phyloP scores from a whole-genome alignment of 2,113 vertebrate species.

The Sarotherodon lohbergeri region DNA sequence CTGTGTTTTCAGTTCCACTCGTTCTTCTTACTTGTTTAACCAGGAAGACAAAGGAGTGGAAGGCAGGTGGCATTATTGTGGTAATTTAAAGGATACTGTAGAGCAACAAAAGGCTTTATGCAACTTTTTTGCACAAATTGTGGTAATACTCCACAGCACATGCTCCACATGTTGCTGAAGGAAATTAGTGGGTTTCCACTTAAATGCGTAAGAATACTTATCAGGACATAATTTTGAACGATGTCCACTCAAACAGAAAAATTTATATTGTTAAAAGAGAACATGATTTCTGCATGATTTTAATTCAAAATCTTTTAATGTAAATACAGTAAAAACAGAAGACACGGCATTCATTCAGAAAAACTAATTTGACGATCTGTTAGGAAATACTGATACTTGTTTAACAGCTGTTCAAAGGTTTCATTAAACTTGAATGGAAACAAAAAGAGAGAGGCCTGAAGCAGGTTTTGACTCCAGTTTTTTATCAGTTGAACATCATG shows the following conservation, averaged over 20 bases:
- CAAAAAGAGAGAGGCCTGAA: background rate
- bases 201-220: background rate
- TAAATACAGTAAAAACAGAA: background rate
- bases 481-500: slow-evolving; percentile 28
- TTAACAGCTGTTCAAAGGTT: background rate
- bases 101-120: background rate
- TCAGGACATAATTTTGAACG: background rate
- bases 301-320: background rate
- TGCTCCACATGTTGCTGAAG: background rate
- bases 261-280: background rate
- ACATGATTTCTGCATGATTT: background rate
- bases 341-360: background rate
- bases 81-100: accelerated
- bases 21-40: background rate
- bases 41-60: background rate
- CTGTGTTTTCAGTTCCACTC: accelerated
- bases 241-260: background rate
- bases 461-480: background rate
- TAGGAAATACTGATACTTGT: background rate
- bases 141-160: background rate
- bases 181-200: background rate
- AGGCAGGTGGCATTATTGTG: background rate
- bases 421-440: background rate
- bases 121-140: background rate
- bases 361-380: accelerated